Base-by-base conservation (phyloP, 1,140 invertebrate species). In the Hypsibius dujardini region DNA sequence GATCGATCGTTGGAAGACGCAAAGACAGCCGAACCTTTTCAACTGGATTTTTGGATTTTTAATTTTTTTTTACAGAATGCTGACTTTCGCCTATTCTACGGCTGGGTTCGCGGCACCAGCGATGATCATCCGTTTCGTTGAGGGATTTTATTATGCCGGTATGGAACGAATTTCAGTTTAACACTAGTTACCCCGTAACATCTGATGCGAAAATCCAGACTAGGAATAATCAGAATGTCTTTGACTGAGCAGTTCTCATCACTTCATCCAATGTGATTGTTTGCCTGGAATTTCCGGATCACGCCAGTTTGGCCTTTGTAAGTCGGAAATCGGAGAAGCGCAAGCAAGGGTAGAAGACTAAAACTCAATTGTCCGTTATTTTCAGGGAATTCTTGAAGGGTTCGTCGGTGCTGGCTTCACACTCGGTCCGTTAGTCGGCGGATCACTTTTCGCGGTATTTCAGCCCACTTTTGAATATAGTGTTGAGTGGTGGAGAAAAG, bases 341-440 rank as follows among this genome's bases (percentile, higher is more conserved):
- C 28, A 28, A 28, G 28, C 28, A 28, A 28, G 28, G 28, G 28
- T 28, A 28, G 28, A 28, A 28, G 28, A 28, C 28, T 28, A 28
- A 28, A 28, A 28, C 28, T 28, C 28, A 28, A 28, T 28, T 28
- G 28, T 28, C 28, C 28, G 28, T 28, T 28, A 28, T 28, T 28
- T 67, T 15, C 62, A 67, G 62, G 62, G 62, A 12, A 42, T 67
- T 42, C 62, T 67, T 7, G 62, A 67, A 67, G 62, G 62, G 7
- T 67, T 67, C 42, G 62, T 67, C 12, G 62, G 62, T 45, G 62
- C 42, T 67, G 62, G 62, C 7, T 67, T 67, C 42, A 67, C 62
- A 67, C 42, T 67, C 3, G 62, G 62, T 15, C 62, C 62, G 12
- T 12, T 45, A 15, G 3, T 67, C 45, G 62, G 62, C 12, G 62